Base-by-base conservation (phyloP, 2,888 invertebrate species). In the Coleophora deauratella region DNA sequence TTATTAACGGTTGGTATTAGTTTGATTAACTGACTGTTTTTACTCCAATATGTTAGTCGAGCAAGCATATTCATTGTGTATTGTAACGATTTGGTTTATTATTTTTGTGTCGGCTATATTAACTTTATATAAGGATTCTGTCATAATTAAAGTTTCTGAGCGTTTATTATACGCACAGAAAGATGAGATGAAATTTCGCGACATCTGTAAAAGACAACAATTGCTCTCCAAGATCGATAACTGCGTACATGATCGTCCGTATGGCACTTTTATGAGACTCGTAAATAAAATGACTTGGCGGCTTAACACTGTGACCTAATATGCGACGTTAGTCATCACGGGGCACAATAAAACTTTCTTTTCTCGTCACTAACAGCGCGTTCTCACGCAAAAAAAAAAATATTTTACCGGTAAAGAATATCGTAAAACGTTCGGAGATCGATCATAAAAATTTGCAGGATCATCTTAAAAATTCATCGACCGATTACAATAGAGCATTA, bases 361-460 rank as follows among this genome's bases (percentile, higher is more conserved):
- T 33, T 35, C 21, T 13, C 33, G 57, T 50, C 71, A 72, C 64
- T 65, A 70, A 40, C 33, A 38, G 46, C 44, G 47, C 56, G 55
- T 80, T 81, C 81, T 74, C 79, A 80, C 77, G 78, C 62, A 62
- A 59, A 65, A 70, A 57, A 50, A n/a, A 37, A 59, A 4, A 21
- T 21, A 21, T 21, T 33, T 53, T 54, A 59, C 56, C 62, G 46
- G 56, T 59, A 66, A 74, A 72, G 63, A 52, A 49, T 51, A 58
- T 67, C 74, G 65, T 79, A 79, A 80, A 79, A 66, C 58, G 44
- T 40, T 54, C 55, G 63, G 58, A 64, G 66, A 68, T 67, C 71
- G 75, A 72, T 79, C 77, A 73, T 81, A 81, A 75, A 78, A 79
- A 69, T 47, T 74, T 66, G 79, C 80, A 72, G 70, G 70, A 80